Conservation (phyloP, 2,113 vertebrate species). For the Cavia porcellus region DNA sequence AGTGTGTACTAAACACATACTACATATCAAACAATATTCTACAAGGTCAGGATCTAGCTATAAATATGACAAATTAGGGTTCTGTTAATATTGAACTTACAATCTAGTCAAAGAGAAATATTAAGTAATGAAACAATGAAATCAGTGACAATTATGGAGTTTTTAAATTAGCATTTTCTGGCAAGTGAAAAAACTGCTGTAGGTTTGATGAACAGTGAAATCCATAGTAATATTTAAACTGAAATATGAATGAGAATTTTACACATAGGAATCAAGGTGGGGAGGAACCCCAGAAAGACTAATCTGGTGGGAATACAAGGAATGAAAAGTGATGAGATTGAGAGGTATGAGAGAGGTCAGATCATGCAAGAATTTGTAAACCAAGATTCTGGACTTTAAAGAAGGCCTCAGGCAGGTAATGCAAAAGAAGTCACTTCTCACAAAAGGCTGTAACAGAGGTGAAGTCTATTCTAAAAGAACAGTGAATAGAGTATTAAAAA, state of each 20-base stretch:
- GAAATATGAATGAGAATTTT: constrained; percentile 36
- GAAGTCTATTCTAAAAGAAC: background rate
- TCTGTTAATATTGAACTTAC: background rate
- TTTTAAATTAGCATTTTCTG: constrained; percentile 17
- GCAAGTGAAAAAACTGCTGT: background rate
- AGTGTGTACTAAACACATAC: background rate
- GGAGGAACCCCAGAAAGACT: background rate
- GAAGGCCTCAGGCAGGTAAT: background rate
- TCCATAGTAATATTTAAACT: constrained; percentile 4
- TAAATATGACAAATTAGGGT: background rate
- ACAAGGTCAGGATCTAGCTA: background rate
- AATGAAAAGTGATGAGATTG: background rate
- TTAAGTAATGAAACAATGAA: constrained; percentile 9
- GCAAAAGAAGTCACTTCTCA: background rate
- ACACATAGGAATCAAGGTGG: background rate
- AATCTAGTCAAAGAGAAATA: constrained; percentile 30
- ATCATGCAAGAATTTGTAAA: constrained; percentile 37
- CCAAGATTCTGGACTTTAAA: background rate
- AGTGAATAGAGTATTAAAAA: background rate
- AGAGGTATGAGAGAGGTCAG: background rate
- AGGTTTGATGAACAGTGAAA: background rate
- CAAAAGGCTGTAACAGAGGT: background rate
- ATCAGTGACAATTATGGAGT: background rate
- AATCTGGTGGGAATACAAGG: background rate
- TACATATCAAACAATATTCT: constrained; percentile 16